These are phyloP conservation scores for Halcyon malimbica DNA, from an alignment of 2,113 vertebrate species.

Conservation along the genomic window DNA sequence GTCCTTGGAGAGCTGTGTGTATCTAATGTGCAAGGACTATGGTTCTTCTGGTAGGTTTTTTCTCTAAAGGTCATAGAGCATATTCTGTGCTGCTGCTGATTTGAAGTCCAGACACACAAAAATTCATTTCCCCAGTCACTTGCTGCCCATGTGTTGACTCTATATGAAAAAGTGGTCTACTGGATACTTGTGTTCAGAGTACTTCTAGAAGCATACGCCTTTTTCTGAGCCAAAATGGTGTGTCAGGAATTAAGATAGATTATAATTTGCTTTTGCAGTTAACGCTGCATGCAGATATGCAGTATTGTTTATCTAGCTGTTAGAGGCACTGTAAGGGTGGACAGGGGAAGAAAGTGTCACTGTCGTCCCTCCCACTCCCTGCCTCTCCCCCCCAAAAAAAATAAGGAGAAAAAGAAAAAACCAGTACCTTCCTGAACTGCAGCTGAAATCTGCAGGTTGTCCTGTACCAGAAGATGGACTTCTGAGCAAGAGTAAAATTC, in stretches of 20 bases:
- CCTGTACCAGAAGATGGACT: neutral
- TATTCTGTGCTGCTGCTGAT: neutral
- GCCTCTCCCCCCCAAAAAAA: neutral
- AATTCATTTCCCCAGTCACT: neutral
- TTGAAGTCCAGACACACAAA: neutral
- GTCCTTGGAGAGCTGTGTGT: neutral
- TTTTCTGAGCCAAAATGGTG: neutral
- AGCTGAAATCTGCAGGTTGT: neutral
- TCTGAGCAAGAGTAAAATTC: neutral
- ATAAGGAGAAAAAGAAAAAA: too few relatives aligned
- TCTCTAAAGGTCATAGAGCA: neutral
- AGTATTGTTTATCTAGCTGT: neutral
- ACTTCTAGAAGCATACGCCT: neutral
- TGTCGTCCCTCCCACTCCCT: too few relatives aligned
- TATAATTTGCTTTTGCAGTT: neutral
- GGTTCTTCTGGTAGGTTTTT: neutral
- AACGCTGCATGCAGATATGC: neutral
- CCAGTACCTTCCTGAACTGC: neutral
- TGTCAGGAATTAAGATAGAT: neutral
- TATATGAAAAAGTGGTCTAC: fast-evolving
- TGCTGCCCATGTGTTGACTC: neutral
- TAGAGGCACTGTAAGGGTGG: neutral
- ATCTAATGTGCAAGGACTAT: neutral
- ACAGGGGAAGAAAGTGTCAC: neutral
- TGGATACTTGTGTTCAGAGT: neutral